A percentile compares a stretch with the other conserved stretches of the same genome.
These are phyloP conservation scores for Agrilus cyanescens DNA, from an alignment of 2,888 invertebrate species.

Conservation along the genomic window DNA sequence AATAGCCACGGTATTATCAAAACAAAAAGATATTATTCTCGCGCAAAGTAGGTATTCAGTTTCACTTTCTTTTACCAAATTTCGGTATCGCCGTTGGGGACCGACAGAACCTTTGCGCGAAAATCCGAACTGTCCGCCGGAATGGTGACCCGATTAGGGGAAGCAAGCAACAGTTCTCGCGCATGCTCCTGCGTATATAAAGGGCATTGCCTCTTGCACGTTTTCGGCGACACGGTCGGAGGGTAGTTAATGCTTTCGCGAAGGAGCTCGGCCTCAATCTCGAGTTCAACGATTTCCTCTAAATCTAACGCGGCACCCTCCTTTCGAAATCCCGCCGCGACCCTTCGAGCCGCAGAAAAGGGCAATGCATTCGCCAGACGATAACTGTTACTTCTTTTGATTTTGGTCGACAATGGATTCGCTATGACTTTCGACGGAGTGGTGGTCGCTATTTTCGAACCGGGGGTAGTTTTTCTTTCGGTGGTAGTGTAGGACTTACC, in stretches of 20 bases:
- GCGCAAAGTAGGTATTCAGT: too few species aligned
- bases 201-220: constrained; percentile 32
- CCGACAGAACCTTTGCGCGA: constrained; percentile 52
- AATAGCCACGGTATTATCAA: too few species aligned
- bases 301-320: constrained; percentile 12
- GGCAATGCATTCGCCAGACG: constrained; percentile 66
- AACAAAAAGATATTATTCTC: too few species aligned
- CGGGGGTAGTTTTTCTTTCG: constrained; percentile 12
- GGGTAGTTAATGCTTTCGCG: constrained; percentile 62
- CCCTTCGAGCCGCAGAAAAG: constrained; percentile 39
- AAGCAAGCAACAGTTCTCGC: constrained; percentile 36
- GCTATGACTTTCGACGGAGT: constrained; percentile 29
- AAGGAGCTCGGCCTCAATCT: constrained; percentile 49
- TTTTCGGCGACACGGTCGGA: constrained; percentile 49
- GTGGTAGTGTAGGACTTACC: constrained; percentile 44
- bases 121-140: constrained; percentile 49
- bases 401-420: constrained; percentile 37
- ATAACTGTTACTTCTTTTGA: constrained; percentile 77
- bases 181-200: constrained; percentile 32
- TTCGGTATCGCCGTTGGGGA: constrained; percentile 55
- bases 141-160: constrained; percentile 49
- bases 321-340: constrained; percentile 3
- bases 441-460: constrained; percentile 18
- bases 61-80: constrained; percentile 49
- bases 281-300: constrained; percentile 46